phyloP scores from a whole-genome alignment of 2,888 invertebrate species.

The Pediacus dermestoides region DNA sequence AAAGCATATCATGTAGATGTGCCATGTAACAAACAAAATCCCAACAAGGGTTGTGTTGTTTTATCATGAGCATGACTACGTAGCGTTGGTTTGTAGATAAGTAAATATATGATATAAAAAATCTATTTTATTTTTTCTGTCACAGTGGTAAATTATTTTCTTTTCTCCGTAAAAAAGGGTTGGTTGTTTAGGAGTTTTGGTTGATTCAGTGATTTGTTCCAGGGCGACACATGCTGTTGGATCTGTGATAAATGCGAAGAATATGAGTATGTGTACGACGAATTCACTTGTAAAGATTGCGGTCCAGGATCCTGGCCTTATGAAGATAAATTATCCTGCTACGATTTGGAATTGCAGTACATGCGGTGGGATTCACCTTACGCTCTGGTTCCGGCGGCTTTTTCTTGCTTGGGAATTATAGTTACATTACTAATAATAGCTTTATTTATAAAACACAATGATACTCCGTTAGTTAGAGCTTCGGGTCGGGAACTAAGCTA shows the following conservation, averaged over 20 bases:
- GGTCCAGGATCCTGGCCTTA: slow-evolving; percentile 64
- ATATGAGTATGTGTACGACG: slow-evolving; percentile 63
- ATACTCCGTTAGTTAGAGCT: slow-evolving; percentile 62
- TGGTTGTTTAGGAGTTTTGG: slow-evolving; percentile 1
- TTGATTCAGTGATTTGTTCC: slow-evolving; percentile 23
- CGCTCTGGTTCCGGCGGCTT: slow-evolving; percentile 60
- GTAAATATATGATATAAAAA: too few relatives aligned
- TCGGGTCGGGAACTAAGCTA: slow-evolving; percentile 63
- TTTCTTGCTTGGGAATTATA: slow-evolving; percentile 61
- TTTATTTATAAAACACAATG: slow-evolving; percentile 61
- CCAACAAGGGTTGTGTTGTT: too few relatives aligned
- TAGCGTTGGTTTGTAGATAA: too few relatives aligned
- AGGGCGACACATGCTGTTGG: slow-evolving; percentile 73
- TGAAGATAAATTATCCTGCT: slow-evolving; percentile 59
- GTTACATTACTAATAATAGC: slow-evolving; percentile 59
- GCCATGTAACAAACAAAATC: too few relatives aligned
- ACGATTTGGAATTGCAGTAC: slow-evolving; percentile 59
- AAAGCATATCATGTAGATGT: too few relatives aligned
- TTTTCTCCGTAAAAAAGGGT: too few relatives aligned
- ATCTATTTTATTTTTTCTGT: too few relatives aligned
- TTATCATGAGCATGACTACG: too few relatives aligned
- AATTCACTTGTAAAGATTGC: slow-evolving; percentile 63
- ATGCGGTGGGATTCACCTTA: slow-evolving; percentile 65
- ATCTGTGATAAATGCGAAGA: slow-evolving; percentile 70
- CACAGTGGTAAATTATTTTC: too few relatives aligned